Conservation (phyloP, 2,888 invertebrate species). For the Syrphus vitripennis region DNA sequence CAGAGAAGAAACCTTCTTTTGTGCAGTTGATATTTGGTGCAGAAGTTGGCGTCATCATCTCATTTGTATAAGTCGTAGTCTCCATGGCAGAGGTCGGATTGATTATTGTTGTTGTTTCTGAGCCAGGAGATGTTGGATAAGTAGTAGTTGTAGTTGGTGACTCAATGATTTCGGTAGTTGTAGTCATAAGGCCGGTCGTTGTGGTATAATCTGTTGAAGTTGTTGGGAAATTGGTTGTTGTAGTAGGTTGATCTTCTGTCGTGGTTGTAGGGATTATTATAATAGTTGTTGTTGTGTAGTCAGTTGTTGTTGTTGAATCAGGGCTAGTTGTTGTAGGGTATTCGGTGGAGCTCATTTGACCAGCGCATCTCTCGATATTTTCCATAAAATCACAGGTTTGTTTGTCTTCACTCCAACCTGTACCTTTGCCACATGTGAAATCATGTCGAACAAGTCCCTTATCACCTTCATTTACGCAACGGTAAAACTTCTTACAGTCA, state of each 20-base stretch:
- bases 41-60: conserved; percentile 37
- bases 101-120: conserved; percentile 50
- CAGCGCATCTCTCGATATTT: conserved; percentile 77
- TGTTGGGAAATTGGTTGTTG: conserved; percentile 31
- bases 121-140: conserved; percentile 67
- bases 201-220: conserved; percentile 29
- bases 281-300: conserved; percentile 68
- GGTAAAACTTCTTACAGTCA: conserved; percentile 84
- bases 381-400: conserved; percentile 84
- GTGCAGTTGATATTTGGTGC: conserved; percentile 76
- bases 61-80: conserved; percentile 42
- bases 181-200: conserved; percentile 72
- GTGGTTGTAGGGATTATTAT: conserved; percentile 63
- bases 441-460: conserved; percentile 83
- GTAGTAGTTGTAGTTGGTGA: background rate
- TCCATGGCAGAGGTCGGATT: conserved; percentile 71
- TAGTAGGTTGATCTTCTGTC: conserved; percentile 17
- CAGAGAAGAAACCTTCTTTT: conserved; percentile 81
- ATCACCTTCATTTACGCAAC: conserved; percentile 83
- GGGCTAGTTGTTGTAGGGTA: conserved; percentile 61
- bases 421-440: conserved; percentile 85
- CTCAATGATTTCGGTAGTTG: conserved; percentile 52
- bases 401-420: conserved; percentile 86
- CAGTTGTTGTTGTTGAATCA: conserved; percentile 43
- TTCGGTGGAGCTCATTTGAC: conserved; percentile 71